Base-by-base conservation (phyloP, 2,888 invertebrate species). In the Sepiola atlantica region DNA sequence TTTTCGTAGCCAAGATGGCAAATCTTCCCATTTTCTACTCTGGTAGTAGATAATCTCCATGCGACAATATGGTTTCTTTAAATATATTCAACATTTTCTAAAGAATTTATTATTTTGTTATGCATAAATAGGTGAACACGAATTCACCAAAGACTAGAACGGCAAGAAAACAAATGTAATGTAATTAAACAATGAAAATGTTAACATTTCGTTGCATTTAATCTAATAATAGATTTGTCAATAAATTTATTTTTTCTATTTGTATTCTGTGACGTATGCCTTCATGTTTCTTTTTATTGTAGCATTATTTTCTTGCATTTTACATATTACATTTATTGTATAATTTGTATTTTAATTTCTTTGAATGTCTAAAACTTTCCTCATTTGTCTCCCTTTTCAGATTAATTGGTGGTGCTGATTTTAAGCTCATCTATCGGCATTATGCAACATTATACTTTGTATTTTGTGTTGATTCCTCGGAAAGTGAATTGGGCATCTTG, bases 371-470 rank as follows among this genome's bases (percentile, higher is more conserved):
- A 45, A 2, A 45, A 8, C 20, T 61, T 61, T 4, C 8, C 1
- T 61, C 8, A 24, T 20, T 21, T 61, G 57, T 61, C 61, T 61
- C 61, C 28, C 21, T 61, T 95, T 97, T 94, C 96, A 99, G 99
- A 97, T 98, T 99, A 94, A 99, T 99, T 96, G 99, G 99, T 35
- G 99, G 99, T 0, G 99, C 99, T 0, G 99, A 99, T 97, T 99
- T 99, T 97, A 99, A 99, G 97, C 97, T 99, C 92, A 99, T 99
- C 96, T 97, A 97, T 97, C 98, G 99, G 93, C 99, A 99, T 97
- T 99, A 99, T 97, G 99, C 99, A 0, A 99, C 99, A 0, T 97
- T 99, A 6, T 99, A 99, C 97, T 99, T 99, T 98, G 99, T 99
- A 0, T 99, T 99, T 97, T 99, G 99, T 97, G 99, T 99, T 0